These are phyloP conservation scores for Oreochromis spilurus DNA, from an alignment of 2,113 vertebrate species.

Conservation along the genomic window DNA sequence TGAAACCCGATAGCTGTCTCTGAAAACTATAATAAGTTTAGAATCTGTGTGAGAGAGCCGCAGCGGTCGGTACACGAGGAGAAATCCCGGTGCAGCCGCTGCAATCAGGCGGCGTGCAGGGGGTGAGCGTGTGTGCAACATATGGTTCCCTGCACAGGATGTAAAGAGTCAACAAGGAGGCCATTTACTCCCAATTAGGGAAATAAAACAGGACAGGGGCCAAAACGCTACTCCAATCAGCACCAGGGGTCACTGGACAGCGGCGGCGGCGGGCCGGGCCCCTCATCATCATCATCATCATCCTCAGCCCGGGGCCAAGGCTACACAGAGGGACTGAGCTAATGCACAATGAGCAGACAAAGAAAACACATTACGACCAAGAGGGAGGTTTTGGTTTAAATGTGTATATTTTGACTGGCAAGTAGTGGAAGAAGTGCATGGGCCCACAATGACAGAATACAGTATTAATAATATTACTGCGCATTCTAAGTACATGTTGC, in stretches of 20 bases:
- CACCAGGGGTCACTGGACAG: constrained; percentile 84
- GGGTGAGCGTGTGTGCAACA: constrained; percentile 7
- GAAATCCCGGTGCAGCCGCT: background rate
- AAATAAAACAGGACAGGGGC: constrained; percentile 81
- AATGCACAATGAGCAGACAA: background rate
- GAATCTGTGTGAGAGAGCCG: background rate
- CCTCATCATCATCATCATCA: background rate
- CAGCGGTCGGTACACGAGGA: background rate
- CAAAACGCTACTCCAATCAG: constrained; percentile 84
- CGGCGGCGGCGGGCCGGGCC: constrained; percentile 41
- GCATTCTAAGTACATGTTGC: background rate
- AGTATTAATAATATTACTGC: background rate
- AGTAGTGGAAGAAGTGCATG: background rate
- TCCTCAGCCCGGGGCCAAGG: background rate
- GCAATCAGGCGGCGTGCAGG: constrained; percentile 22
- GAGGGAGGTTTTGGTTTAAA: background rate
- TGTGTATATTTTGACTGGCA: background rate
- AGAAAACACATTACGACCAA: background rate
- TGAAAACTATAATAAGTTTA: background rate
- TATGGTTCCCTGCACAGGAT: constrained; percentile 40
- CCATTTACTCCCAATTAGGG: constrained; percentile 65
- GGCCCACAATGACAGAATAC: background rate
- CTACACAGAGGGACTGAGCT: background rate
- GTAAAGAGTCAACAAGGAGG: constrained; percentile 49
- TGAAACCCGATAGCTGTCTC: background rate